Evolutionary conservation across 2,888 invertebrate species (phyloP).

Genomic region (Eulithis testata): DNA sequence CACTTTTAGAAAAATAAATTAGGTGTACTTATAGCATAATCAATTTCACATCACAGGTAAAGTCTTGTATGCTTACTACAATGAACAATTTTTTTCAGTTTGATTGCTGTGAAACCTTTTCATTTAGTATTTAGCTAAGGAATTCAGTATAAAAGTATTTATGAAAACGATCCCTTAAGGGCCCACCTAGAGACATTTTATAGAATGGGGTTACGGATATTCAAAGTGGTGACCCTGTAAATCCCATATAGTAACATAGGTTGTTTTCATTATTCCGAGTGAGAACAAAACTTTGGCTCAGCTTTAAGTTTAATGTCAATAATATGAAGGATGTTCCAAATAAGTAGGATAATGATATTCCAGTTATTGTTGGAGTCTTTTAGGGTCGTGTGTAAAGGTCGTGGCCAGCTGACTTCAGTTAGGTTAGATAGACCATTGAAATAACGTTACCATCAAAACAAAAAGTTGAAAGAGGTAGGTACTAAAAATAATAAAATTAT

Average conservation of each 20-base stretch:
- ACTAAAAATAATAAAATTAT: too few relatives aligned
- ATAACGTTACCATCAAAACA: neutral
- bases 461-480: neutral
- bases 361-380: slow-evolving; percentile 27
- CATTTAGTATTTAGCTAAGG: too few relatives aligned
- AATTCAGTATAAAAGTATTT: too few relatives aligned
- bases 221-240: neutral
- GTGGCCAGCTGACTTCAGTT: slow-evolving; percentile 10
- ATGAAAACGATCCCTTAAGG: too few relatives aligned
- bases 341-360: slow-evolving; percentile 29
- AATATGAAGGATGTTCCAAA: slow-evolving; percentile 27
- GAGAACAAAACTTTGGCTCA: slow-evolving; percentile 51
- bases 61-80: neutral
- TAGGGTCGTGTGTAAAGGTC: slow-evolving; percentile 17
- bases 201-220: neutral
- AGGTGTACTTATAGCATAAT: too few relatives aligned
- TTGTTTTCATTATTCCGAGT: slow-evolving; percentile 12
- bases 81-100: too few relatives aligned
- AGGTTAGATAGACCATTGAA: neutral
- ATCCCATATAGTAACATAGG: neutral
- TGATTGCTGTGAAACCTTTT: too few relatives aligned
- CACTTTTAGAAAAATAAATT: too few relatives aligned
- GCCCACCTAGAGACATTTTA: too few relatives aligned
- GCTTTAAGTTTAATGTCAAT: slow-evolving; percentile 52
- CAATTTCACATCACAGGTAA: slow-evolving; percentile 2